Evolutionary conservation across 2,113 vertebrate species (phyloP).

Genomic region (Pterocles orientalis): DNA sequence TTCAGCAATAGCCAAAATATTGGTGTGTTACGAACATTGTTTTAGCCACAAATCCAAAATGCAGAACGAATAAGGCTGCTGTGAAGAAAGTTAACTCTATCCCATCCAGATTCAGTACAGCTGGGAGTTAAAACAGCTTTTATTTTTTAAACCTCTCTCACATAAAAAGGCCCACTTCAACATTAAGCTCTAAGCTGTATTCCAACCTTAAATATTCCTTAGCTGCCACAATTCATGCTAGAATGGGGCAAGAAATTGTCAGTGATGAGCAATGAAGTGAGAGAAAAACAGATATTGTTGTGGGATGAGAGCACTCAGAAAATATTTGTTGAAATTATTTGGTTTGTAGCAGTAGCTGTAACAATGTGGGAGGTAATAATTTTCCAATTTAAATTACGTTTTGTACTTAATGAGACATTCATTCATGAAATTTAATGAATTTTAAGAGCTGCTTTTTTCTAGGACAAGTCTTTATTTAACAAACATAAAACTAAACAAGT

Average conservation of each 20-base stretch:
- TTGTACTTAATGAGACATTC: constrained; percentile 38
- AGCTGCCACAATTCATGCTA: background rate
- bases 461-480: constrained; percentile 46
- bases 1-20: background rate
- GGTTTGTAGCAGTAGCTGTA: constrained; percentile 25
- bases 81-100: background rate
- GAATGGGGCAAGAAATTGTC: constrained; percentile 5
- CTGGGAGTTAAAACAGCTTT: background rate
- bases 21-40: background rate
- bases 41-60: background rate
- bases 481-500: constrained; percentile 54
- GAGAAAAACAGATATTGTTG: background rate
- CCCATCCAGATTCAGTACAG: background rate
- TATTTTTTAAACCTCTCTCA: background rate
- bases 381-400: constrained; percentile 52
- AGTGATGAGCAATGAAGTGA: background rate
- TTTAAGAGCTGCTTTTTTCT: constrained; percentile 33
- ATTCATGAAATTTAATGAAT: constrained; percentile 29
- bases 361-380: constrained; percentile 40
- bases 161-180: background rate
- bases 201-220: background rate
- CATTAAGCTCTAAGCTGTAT: background rate
- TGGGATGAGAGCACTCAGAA: background rate
- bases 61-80: background rate
- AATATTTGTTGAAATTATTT: constrained; percentile 22